A percentile compares a stretch with the other conserved stretches of the same genome.
Conservation (phyloP, 2,113 vertebrate genomes). For the Laticauda colubrina region DNA sequence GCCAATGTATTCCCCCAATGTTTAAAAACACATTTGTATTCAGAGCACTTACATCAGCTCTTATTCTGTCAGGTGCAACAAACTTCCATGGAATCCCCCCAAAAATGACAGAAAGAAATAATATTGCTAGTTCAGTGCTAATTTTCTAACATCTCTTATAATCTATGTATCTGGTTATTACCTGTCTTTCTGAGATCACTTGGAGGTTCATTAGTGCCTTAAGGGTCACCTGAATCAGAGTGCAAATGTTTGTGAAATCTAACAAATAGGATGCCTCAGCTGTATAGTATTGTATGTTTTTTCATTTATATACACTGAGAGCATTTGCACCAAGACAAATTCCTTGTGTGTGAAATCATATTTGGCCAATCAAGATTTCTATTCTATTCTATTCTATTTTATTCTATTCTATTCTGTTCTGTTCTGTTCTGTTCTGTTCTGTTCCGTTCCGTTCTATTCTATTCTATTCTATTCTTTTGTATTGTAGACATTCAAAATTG, state of each 20-base stretch:
- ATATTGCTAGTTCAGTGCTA: background rate
- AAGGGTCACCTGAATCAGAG: too few relatives aligned
- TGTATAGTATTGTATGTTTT: background rate
- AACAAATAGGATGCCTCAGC: background rate
- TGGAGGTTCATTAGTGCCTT: too few relatives aligned
- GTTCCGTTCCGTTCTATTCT: too few relatives aligned
- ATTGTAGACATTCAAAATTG: background rate
- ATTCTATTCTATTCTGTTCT: too few relatives aligned
- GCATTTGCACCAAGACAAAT: too few relatives aligned
- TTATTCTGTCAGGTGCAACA: background rate
- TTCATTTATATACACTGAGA: too few relatives aligned
- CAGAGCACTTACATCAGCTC: background rate
- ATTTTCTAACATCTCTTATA: background rate
- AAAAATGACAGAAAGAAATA: background rate
- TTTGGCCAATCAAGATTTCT: too few relatives aligned
- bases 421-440: too few relatives aligned
- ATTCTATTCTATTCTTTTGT: background rate
- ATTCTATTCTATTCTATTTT: too few relatives aligned
- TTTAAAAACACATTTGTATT: background rate
- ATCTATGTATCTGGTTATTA: too few relatives aligned
- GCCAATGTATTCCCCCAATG: background rate
- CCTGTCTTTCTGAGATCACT: too few relatives aligned
- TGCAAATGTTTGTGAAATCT: background rate
- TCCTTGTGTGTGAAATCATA: too few relatives aligned
- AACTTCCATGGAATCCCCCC: background rate